These are phyloP conservation scores for Trypoxylon attenuatum DNA, from an alignment of 2,888 invertebrate species.

Conservation along the genomic window DNA sequence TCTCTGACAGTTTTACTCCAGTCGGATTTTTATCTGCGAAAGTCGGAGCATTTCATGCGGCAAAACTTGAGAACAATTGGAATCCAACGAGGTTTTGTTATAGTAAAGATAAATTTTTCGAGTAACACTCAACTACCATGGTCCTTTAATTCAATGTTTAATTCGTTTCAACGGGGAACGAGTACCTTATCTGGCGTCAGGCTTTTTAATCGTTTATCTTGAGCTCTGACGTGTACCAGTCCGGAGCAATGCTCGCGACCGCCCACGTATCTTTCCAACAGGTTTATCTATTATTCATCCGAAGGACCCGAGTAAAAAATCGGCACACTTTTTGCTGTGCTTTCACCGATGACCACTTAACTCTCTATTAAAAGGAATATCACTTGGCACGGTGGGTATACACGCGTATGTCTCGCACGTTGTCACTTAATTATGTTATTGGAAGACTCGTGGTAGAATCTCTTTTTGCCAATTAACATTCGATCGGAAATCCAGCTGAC, in stretches of 20 bases:
- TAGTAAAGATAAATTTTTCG: no score
- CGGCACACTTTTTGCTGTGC: constrained; percentile 9
- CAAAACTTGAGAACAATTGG: no score
- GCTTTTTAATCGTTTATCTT: constrained; percentile 23
- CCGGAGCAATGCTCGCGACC: constrained; percentile 1
- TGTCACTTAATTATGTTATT: not conserved
- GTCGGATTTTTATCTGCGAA: no score
- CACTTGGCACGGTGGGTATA: no score
- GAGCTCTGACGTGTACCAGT: constrained; percentile 6
- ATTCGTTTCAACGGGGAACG: not conserved
- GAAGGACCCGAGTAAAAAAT: not conserved
- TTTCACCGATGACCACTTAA: constrained; percentile 22
- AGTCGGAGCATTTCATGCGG: no score
- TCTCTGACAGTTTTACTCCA: no score
- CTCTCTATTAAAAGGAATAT: not conserved
- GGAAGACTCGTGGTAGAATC: not conserved
- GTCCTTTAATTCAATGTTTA: not conserved
- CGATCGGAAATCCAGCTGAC: not conserved
- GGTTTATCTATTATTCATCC: constrained; percentile 19
- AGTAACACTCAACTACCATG: not conserved
- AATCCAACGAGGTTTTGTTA: no score
- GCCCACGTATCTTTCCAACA: constrained; percentile 14
- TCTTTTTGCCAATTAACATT: not conserved
- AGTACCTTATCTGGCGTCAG: constrained; percentile 2
- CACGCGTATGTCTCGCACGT: not conserved